These are phyloP conservation scores for Camelus bactrianus DNA, from an alignment of 2,113 vertebrate genomes.

Conservation along the genomic window DNA sequence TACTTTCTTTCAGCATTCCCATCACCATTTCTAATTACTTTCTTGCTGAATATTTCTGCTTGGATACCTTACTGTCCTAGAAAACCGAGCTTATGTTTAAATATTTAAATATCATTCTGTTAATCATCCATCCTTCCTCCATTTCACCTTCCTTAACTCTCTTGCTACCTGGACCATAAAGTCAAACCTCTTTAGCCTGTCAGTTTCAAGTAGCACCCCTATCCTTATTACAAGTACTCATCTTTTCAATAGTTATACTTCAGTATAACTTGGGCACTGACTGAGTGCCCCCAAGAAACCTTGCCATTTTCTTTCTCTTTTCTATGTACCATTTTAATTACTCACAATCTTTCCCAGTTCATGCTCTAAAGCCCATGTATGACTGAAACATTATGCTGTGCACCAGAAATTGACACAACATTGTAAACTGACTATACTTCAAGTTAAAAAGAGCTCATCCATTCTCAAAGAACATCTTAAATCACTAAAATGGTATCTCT, in stretches of 20 bases:
- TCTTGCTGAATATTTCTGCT: neutral
- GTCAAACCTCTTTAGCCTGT: neutral
- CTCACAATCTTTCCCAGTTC: neutral
- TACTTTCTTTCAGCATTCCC: neutral
- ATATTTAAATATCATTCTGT: neutral
- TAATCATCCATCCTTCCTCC: neutral
- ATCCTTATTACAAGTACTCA: neutral
- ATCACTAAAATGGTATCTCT: neutral
- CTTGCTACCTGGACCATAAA: neutral
- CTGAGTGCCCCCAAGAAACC: neutral
- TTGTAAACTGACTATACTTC: no score
- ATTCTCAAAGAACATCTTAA: neutral
- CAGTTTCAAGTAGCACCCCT: neutral
- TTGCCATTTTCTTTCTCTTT: neutral
- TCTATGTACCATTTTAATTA: neutral
- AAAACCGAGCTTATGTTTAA: neutral
- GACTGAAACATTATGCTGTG: no score
- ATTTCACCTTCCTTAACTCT: neutral
- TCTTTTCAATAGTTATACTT: neutral
- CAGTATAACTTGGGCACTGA: neutral
- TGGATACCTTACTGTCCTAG: neutral
- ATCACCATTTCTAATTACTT: neutral
- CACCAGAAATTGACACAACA: no score
- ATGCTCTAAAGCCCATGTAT: neutral
- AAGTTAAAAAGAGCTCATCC: neutral